phyloP scores from a whole-genome alignment of 2,888 invertebrate genomes.

The Phortica okadai region DNA sequence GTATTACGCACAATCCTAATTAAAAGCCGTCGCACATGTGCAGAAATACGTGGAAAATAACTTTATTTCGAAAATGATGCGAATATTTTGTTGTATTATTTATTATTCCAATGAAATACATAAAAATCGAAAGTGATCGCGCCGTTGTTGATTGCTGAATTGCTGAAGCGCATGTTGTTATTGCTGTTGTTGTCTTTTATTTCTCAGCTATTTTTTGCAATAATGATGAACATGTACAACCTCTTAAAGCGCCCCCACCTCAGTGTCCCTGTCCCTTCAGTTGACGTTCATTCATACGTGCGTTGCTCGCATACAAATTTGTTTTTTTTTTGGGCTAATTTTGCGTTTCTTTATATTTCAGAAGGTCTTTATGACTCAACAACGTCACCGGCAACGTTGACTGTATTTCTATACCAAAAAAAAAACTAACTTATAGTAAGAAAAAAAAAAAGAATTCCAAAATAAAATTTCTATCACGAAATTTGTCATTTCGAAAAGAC shows the following conservation, averaged over 20 bases:
- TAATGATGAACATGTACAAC: background rate
- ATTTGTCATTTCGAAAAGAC: slow-evolving; percentile 5
- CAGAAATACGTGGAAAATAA: background rate
- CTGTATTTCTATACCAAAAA: background rate
- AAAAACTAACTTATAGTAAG: too few species aligned
- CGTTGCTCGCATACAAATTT: slow-evolving; percentile 51
- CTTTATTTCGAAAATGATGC: background rate
- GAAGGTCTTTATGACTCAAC: slow-evolving; percentile 8
- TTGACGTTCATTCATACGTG: background rate
- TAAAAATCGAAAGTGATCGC: slow-evolving; percentile 24
- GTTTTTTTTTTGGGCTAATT: slow-evolving; percentile 56
- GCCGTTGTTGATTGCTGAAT: slow-evolving; percentile 9
- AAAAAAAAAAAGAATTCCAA: slow-evolving; percentile 9
- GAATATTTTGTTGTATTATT: background rate
- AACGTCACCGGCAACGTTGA: background rate
- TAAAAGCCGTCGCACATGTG: slow-evolving; percentile 1
- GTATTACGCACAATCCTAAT: too few species aligned
- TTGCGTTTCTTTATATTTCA: slow-evolving; percentile 39
- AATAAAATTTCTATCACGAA: slow-evolving; percentile 19
- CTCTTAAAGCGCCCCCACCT: background rate
- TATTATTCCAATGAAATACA: slow-evolving; percentile 23
- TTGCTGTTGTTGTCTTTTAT: background rate
- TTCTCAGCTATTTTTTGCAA: background rate
- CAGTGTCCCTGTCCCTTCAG: background rate
- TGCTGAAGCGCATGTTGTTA: background rate